Evolutionary conservation across 2,113 vertebrate species (phyloP), one percentile per base, ranked within the genome.

Genomic region (Phalacrocorax aristotelis): DNA sequence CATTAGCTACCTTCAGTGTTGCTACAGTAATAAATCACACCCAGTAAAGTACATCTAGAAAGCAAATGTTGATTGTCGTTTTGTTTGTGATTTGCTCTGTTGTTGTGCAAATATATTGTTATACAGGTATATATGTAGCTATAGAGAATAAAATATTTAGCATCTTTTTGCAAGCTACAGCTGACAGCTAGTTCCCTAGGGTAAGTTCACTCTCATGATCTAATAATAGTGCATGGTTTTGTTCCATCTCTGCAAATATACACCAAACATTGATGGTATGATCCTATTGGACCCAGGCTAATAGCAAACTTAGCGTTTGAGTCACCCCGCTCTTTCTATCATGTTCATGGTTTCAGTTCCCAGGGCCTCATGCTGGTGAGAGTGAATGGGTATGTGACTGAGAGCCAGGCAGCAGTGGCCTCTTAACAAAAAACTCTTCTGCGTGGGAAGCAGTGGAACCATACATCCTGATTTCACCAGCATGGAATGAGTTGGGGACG

Each of bases 341-440:
- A 10, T 3, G 8, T 15, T 87, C 17, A 32, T 42, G 17, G 6
- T 68, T 89, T 93, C 61, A 62, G 10, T 61, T 65, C 16, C 20
- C 42, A 86, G 16, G 44, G 11, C 19, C 42, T 80, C 27, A 58
- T 30, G 49, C 14, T 27, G 17, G 20, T 30, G n/a, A 75, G 25
- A 62, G 21, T 14, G 70, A 81, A 72, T 0, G 0, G 26, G 9
- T 22, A 10, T 7, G 3, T 25, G 57, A 29, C 40, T 71, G 42
- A 66, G 19, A 88, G 48, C 11, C 42, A 60, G 13, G 22, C 13
- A 91, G 29, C 26, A 4, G 9, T 10, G 17, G 20, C 26, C 42
- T 91, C 18, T 72, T 70, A 51, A 20, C 1, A 60, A 58, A 85
- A 81, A 57, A 10, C 20, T 30, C 7, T 60, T 69, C 70, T 69